A percentile compares a stretch with the other conserved stretches of the same genome.
Conservation (phyloP, 2,888 invertebrate genomes). For the Scrobipalpa atriplicella region DNA sequence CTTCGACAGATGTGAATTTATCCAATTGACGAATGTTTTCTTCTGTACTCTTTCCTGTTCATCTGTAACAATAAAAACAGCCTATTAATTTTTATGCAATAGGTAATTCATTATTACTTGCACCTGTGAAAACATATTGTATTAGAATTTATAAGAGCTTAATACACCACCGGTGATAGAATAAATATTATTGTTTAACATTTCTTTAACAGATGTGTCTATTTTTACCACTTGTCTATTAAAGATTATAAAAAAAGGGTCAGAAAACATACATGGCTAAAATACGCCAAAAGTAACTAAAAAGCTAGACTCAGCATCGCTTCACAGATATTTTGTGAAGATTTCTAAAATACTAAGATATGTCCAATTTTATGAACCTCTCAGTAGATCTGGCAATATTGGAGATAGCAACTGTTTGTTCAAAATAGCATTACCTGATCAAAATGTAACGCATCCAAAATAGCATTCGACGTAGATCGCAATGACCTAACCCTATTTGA, state of each 20-base stretch:
- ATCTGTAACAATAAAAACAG: conserved; percentile 87
- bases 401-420: neutral
- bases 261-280: too few species aligned
- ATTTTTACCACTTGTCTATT: neutral
- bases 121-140: too few species aligned
- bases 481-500: conserved; percentile 32
- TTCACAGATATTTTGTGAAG: too few species aligned
- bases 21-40: conserved; percentile 99
- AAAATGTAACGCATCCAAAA: conserved; percentile 12
- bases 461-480: neutral
- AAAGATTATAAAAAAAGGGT: too few species aligned
- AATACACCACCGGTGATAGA: neutral
- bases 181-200: neutral
- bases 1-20: conserved; percentile 98
- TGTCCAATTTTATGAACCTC: too few species aligned
- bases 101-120: too few species aligned
- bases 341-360: too few species aligned
- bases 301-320: too few species aligned
- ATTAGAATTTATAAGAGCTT: neutral
- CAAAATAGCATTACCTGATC: neutral
- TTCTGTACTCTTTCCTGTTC: conserved; percentile 99
- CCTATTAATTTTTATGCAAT: neutral
- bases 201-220: neutral
- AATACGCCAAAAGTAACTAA: too few species aligned
- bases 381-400: neutral